Conservation (phyloP, 2,113 vertebrate genomes). For the Bambusicola thoracicus region DNA sequence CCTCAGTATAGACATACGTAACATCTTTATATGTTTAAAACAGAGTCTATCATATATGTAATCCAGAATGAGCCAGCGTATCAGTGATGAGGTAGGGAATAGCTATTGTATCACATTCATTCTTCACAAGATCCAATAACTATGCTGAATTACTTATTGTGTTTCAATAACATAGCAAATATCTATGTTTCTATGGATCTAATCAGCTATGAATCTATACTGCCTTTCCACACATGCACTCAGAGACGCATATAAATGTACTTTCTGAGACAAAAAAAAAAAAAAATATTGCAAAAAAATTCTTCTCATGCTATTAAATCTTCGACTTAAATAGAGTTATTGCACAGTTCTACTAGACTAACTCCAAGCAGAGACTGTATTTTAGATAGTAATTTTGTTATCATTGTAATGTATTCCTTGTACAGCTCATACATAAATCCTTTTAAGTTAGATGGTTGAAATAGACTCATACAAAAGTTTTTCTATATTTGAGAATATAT, state of each 20-base stretch:
- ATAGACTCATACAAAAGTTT: not conserved
- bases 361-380: not conserved
- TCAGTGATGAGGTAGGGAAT: not conserved
- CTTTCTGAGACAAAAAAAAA: not conserved
- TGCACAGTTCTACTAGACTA: not conserved
- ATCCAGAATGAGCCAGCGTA: not conserved
- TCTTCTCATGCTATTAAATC: not conserved
- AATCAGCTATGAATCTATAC: not conserved
- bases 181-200: not conserved
- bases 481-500: too few relatives aligned
- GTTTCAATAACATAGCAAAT: not conserved
- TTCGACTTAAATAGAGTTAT: not conserved
- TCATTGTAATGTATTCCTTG: not conserved
- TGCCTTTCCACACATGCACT: accelerated
- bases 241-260: not conserved
- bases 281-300: not conserved
- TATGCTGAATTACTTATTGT: not conserved
- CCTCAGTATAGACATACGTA: not conserved
- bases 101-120: not conserved
- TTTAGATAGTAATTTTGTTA: not conserved
- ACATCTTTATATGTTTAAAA: not conserved
- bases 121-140: not conserved
- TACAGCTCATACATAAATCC: not conserved
- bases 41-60: not conserved
- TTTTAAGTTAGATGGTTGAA: not conserved